A percentile compares a stretch with the other conserved stretches of the same genome.
Conservation (phyloP, 2,797 vertebrate genomes). For the Threskiornis aethiopicus region DNA sequence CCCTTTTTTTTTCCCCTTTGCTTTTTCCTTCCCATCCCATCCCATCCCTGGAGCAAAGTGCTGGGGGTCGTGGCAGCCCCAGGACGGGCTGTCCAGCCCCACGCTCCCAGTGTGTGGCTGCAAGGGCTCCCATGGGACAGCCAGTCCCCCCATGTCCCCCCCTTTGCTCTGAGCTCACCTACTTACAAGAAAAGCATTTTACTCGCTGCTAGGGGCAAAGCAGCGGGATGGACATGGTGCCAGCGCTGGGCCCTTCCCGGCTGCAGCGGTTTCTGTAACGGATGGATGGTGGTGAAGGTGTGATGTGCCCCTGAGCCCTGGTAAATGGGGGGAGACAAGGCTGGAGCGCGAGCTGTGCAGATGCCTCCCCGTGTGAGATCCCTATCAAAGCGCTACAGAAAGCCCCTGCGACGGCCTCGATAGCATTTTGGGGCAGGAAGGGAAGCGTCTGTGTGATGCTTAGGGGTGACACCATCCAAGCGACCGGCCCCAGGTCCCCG, state of each 20-base stretch:
- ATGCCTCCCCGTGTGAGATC: background rate
- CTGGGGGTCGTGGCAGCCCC: background rate
- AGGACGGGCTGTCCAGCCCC: background rate
- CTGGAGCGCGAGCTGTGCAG: background rate
- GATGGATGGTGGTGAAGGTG: background rate
- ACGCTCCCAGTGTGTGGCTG: accelerated
- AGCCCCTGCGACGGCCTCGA: accelerated
- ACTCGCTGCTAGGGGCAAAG: background rate
- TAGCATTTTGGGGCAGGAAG: background rate
- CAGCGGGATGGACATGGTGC: accelerated
- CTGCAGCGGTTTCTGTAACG: background rate
- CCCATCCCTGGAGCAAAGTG: too few species aligned
- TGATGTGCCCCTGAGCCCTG: background rate
- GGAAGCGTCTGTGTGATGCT: accelerated
- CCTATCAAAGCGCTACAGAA: accelerated
- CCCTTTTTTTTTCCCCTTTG: too few species aligned
- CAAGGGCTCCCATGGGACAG: background rate
- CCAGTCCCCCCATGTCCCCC: accelerated
- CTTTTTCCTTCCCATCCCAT: background rate
- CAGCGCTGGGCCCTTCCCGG: background rate
- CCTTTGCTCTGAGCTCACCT: background rate
- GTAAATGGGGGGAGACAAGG: background rate
- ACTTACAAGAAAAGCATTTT: background rate
- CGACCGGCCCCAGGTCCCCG: accelerated
- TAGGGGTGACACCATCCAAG: accelerated